A percentile compares a stretch with the other conserved stretches of the same genome.
phyloP scores from a whole-genome alignment of 2,888 invertebrate species.

The Apodemia zela region DNA sequence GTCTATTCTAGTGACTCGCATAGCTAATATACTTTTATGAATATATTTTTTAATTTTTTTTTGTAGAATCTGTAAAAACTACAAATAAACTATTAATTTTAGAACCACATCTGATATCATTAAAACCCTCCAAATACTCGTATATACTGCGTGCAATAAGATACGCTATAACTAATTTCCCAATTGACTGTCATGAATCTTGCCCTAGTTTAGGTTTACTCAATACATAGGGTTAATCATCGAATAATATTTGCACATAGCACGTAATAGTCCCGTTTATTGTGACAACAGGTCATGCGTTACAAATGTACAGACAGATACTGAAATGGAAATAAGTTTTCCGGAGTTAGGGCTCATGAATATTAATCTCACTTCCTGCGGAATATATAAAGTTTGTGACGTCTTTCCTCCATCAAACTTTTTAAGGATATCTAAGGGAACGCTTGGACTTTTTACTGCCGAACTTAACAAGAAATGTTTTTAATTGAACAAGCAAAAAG shows the following conservation, averaged over 20 bases:
- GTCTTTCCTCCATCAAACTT: slow-evolving; percentile 76
- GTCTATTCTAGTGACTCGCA: too few species aligned
- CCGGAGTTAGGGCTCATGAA: slow-evolving; percentile 72
- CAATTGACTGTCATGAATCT: slow-evolving; percentile 6
- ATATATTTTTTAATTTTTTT: too few species aligned
- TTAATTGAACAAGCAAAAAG: slow-evolving; percentile 23
- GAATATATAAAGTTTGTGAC: slow-evolving; percentile 69
- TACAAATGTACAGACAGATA: slow-evolving; percentile 70
- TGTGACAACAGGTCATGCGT: slow-evolving; percentile 39
- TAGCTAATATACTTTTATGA: too few species aligned
- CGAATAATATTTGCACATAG: neutral
- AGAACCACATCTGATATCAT: too few species aligned
- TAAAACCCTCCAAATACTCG: too few species aligned
- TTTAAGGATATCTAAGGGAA: slow-evolving; percentile 28
- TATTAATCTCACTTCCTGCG: slow-evolving; percentile 71
- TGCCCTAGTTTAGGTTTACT: neutral
- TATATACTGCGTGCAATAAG: too few species aligned
- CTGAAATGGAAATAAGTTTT: slow-evolving; percentile 75
- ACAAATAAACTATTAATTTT: too few species aligned
- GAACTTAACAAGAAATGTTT: slow-evolving; percentile 25
- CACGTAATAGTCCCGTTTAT: neutral
- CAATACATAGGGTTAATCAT: neutral
- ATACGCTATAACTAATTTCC: neutral
- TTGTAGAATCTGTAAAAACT: too few species aligned
- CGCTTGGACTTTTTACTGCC: slow-evolving; percentile 26